Evolutionary conservation across 2,888 invertebrate species (phyloP).

Genomic region (Tuberolachnus salignus): DNA sequence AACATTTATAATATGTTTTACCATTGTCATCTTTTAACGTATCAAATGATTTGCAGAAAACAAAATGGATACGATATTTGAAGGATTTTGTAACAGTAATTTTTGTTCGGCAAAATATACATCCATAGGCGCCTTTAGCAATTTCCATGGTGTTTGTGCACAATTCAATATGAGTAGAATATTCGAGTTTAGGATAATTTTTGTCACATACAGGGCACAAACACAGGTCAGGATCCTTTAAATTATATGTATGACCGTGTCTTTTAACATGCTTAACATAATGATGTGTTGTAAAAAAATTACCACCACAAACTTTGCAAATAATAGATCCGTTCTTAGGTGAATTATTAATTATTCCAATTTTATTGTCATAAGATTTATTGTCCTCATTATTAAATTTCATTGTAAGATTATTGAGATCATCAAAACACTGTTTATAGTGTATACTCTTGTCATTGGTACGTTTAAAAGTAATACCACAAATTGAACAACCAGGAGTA

Average conservation of each 20-base stretch:
- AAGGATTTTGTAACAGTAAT: rapidly evolving
- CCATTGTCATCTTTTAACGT: rapidly evolving
- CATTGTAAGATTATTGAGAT: too few relatives aligned
- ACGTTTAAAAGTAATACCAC: not conserved
- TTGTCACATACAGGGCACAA: constrained; percentile 40
- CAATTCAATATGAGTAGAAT: not conserved
- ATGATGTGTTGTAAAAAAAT: rapidly evolving
- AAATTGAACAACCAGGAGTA: not conserved
- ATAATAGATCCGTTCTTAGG: not conserved
- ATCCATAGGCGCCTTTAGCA: not conserved
- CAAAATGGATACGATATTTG: not conserved
- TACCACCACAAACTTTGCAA: not conserved
- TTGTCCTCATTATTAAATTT: too few relatives aligned
- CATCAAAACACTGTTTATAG: too few relatives aligned
- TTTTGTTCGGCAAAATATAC: not conserved
- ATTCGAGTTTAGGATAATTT: not conserved
- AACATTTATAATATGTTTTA: not conserved
- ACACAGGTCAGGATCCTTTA: constrained; percentile 11
- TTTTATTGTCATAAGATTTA: too few relatives aligned
- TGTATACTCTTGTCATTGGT: too few relatives aligned
- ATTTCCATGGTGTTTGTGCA: constrained; percentile 19
- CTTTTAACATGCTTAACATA: not conserved
- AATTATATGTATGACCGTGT: not conserved
- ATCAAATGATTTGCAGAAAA: constrained; percentile 21
- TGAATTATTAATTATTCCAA: too few relatives aligned